These are phyloP conservation scores for Helarctos malayanus DNA, from an alignment of 2,797 vertebrate species.

Conservation along the genomic window DNA sequence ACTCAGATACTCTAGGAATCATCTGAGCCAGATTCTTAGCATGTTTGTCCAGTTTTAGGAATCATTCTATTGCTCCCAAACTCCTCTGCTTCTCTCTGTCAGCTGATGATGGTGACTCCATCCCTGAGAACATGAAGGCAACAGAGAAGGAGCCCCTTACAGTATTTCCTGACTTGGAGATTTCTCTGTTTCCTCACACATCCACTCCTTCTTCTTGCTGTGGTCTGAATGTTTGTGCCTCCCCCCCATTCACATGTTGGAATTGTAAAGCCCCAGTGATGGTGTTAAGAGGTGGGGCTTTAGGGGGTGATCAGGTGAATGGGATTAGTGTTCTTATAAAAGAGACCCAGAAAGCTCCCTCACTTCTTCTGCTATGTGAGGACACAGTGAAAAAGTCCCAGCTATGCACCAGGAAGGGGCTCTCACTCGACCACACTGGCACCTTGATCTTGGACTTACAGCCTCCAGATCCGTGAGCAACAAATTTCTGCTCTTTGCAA, in stretches of 20 bases:
- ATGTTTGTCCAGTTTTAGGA: not conserved
- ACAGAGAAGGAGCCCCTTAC: accelerated
- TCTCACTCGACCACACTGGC: not conserved
- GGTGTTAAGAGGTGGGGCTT: not conserved
- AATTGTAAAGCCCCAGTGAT: not conserved
- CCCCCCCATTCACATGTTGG: too few relatives aligned
- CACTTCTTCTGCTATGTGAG: not conserved
- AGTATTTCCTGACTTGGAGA: not conserved
- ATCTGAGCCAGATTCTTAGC: not conserved
- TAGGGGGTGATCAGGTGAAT: not conserved
- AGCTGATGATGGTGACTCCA: too few relatives aligned
- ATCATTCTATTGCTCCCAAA: too few relatives aligned
- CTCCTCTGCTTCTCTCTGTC: not conserved
- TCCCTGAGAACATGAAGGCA: not conserved
- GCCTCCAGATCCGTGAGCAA: not conserved
- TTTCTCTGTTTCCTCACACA: not conserved
- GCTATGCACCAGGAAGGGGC: not conserved
- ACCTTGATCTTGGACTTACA: not conserved
- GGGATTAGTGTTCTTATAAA: not conserved
- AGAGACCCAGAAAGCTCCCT: not conserved
- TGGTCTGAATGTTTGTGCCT: not conserved
- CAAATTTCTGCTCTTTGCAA: not conserved
- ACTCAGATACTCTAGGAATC: not conserved
- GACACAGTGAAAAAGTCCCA: not conserved
- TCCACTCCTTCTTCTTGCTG: not conserved